phyloP scores from a whole-genome alignment of 1,140 invertebrate species.

The Augochlora pura region DNA sequence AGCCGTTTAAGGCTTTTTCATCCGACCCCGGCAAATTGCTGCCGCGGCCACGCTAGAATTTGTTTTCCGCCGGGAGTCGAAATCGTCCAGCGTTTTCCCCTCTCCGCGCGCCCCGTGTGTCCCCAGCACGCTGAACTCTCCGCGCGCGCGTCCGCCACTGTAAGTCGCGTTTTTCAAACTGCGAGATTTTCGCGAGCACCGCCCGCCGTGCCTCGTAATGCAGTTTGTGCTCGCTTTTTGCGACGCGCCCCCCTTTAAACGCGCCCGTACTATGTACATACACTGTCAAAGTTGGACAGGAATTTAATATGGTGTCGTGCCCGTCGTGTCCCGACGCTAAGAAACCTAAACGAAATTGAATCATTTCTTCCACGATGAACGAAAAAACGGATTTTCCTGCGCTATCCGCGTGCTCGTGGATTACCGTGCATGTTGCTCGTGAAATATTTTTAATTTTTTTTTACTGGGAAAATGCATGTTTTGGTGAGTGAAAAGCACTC shows the following conservation, averaged over 20 bases:
- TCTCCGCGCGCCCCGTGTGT: no score
- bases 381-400: no score
- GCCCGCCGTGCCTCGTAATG: not conserved
- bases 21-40: not conserved
- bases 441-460: no score
- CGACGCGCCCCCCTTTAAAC: not conserved
- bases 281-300: not conserved
- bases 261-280: conserved; percentile 6
- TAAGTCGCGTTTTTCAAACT: not conserved
- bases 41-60: not conserved
- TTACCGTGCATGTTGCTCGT: no score
- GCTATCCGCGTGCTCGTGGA: no score
- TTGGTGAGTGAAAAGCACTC: no score
- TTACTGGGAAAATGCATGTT: no score
- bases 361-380: not conserved
- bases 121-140: no score
- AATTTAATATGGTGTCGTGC: not conserved
- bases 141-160: not conserved
- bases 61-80: not conserved
- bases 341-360: not conserved
- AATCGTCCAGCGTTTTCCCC: not conserved
- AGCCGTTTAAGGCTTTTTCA: conserved; percentile 18
- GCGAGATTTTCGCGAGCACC: not conserved
- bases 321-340: not conserved
- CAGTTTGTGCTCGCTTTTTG: not conserved